Evolutionary conservation across 2,113 vertebrate genomes (phyloP), one percentile per base, ranked within the genome.

Genomic region (Isurus oxyrinchus): DNA sequence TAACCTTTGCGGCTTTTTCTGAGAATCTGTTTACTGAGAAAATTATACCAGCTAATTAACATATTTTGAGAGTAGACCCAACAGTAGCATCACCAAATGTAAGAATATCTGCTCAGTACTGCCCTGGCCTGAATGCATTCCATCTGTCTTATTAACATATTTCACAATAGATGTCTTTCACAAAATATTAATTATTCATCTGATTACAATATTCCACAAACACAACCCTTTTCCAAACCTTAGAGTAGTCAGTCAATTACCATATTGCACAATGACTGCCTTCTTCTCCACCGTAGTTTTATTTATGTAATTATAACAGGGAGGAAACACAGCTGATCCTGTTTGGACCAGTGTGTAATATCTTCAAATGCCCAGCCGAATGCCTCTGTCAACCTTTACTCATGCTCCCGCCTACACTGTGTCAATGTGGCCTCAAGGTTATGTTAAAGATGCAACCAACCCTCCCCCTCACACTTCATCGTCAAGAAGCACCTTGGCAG

Each of bases 161-260:
- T 53, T 95, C 8, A 95, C 94, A 95, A 69, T 95, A 95, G 63
- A 95, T 31, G 21, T 25, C 94, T 95, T 95, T 72, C 94, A 95
- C 94, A 69, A 94, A 94, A 53, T 72, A 95, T 95, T 95, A 95
- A 95, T 95, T 95, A 95, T 95, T 95, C 66, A 72, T 44, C 94
- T 95, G 94, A 95, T 95, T 95, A 95, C 61, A 69, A 95, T 95
- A 95, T 95, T 94, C 94, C 66, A 94, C 59, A 25, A 72, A 53
- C 66, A 95, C 66, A 72, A 53, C 66, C 87, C 94, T 72, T 69
- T 53, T 53, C 40, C 94, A 95, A 95, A 27, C 94, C 94, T 95
- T 72, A 69, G 63, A 69, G 25, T 95, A 95, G 63, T 31, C 94
- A 72, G 94, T 44, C 66, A 49, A 95, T 95, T 95, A 72, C 94